phyloP scores from a whole-genome alignment of 2,797 vertebrate species.

The Astyanax mexicanus region DNA sequence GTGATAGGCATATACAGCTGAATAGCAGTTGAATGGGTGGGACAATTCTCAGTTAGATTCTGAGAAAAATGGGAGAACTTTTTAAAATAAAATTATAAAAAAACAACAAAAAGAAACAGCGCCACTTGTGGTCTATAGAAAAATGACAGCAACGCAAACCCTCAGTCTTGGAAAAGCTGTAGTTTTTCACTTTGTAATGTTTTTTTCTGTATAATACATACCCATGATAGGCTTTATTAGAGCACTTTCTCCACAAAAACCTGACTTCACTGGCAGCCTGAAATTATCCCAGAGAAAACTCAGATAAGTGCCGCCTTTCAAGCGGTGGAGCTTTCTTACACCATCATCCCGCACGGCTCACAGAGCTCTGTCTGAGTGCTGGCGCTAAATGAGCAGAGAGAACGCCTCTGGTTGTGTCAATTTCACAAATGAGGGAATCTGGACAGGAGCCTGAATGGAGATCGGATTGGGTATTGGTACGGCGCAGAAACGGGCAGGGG shows the following conservation, averaged over 20 bases:
- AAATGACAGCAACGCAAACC: neutral
- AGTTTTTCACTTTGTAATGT: no score
- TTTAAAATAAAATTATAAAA: no score
- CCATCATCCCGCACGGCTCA: constrained; percentile 54
- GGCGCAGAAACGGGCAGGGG: constrained; percentile 29
- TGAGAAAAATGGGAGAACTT: no score
- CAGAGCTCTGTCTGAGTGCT: constrained; percentile 66
- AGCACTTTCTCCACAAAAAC: constrained; percentile 27
- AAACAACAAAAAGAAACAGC: no score
- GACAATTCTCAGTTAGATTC: no score
- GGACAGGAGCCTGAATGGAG: constrained; percentile 69
- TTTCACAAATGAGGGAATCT: constrained; percentile 75
- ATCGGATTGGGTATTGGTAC: constrained; percentile 65
- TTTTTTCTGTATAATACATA: neutral
- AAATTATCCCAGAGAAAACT: constrained; percentile 23
- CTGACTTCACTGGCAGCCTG: constrained; percentile 11
- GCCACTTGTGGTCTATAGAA: no score
- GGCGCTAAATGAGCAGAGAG: constrained; percentile 60
- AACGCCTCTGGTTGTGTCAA: constrained; percentile 71
- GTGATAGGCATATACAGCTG: no score
- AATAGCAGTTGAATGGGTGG: no score
- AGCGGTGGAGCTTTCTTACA: constrained; percentile 39
- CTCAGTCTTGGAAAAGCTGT: neutral
- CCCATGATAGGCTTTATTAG: neutral
- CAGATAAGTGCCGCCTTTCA: constrained; percentile 45